A percentile compares a stretch with the other conserved stretches of the same genome.
Conservation (phyloP, 2,797 vertebrate species). For the Caiman crocodilus region DNA sequence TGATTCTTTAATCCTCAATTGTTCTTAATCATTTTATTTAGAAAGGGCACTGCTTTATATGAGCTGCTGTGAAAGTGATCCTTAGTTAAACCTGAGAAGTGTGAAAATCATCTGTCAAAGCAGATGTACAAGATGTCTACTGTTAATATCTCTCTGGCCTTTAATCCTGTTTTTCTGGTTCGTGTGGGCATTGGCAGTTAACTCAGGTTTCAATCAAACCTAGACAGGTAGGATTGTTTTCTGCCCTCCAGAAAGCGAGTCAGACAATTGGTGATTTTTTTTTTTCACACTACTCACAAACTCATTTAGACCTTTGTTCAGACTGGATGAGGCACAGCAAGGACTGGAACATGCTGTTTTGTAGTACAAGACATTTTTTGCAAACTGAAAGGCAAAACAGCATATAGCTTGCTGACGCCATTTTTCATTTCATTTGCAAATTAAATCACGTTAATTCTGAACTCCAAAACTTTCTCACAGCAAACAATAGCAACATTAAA, state of each 20-base stretch:
- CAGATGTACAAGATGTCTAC: conserved; percentile 55
- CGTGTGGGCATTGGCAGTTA: conserved; percentile 47
- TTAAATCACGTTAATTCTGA: conserved; percentile 24
- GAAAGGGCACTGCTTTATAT: conserved; percentile 53
- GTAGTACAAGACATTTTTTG: conserved; percentile 30
- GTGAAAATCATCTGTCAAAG: conserved; percentile 74
- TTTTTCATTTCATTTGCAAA: conserved; percentile 35
- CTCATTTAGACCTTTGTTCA: conserved; percentile 63
- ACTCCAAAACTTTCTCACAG: not conserved
- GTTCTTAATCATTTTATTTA: conserved; percentile 36
- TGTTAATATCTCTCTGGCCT: conserved; percentile 61
- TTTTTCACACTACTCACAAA: conserved; percentile 64
- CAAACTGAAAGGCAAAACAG: conserved; percentile 15
- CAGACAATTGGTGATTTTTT: conserved; percentile 25
- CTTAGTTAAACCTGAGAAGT: conserved; percentile 71
- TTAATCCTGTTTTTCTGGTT: conserved; percentile 50
- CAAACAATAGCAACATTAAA: not conserved
- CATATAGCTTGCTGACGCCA: not conserved
- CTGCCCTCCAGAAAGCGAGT: conserved; percentile 26
- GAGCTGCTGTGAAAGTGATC: conserved; percentile 46
- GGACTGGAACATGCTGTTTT: conserved; percentile 29
- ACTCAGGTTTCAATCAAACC: conserved; percentile 57
- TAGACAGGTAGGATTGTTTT: conserved; percentile 46
- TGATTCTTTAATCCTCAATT: conserved; percentile 37
- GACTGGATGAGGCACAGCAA: conserved; percentile 51